Base-by-base conservation (phyloP, 2,113 vertebrate species). In the Arvicanthis niloticus region DNA sequence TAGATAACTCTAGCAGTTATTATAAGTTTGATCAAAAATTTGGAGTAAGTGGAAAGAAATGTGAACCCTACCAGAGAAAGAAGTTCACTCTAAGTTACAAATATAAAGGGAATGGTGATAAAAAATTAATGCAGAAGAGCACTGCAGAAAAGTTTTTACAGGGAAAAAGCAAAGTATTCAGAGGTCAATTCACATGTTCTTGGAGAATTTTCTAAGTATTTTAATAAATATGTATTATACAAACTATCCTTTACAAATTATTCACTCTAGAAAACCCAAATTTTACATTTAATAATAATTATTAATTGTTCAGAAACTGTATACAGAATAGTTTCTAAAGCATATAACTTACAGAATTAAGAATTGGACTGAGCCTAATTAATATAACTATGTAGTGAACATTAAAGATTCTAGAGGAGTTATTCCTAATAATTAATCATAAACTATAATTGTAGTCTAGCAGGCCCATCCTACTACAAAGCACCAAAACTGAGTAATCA, bases 1-100 rank as follows among this genome's bases (percentile, higher is more conserved):
- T 51, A 13, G 0, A 1, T 10, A 11, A 65, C 1, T 0, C 0
- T 93, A 22, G 0, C 40, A 40, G 15, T 89, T 16, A 34, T 75
- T 67, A 4, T 65, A 73, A 26, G 0, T 45, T 77, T 40, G 22
- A 4, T 5, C 29, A 29, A 5, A 5, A 77, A 24, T 12, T 9
- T 67, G 29, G 29, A 67, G 65, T 60, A 40, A 40, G 37, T 45
- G 16, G 13, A 77, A 80, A 81, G 7, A 4, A 3, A 65, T 62
- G 11, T 21, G n/a, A 86, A 72, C 1, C 1, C 1, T 45, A 40
- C 0, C 11, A 82, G 24, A 84, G 7, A 92, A 48, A 40, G 2
- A n/a, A 40, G 2, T 0, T 31, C 7, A 21, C 12, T 70, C 51
- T 40, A 34, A 22, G 24, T 42, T 81, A 81, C 58, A 42, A 85